Conservation (phyloP, 2,888 invertebrate genomes). For the Eupithecia abbreviata region DNA sequence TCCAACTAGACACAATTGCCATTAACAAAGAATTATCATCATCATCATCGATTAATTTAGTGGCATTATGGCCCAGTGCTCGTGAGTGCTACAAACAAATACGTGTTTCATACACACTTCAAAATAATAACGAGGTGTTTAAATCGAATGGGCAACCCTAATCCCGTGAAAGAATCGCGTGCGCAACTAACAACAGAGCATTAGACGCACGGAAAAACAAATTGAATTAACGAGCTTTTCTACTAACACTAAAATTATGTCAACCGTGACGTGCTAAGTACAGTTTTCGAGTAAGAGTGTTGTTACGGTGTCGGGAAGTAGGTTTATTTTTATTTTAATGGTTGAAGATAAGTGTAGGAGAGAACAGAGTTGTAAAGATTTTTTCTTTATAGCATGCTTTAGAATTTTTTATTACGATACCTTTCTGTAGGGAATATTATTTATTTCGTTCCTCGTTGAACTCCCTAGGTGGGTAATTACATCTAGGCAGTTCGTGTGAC, state of each 20-base stretch:
- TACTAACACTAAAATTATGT: slow-evolving; percentile 51
- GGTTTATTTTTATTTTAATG: slow-evolving; percentile 15
- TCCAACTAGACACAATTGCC: too few relatives aligned
- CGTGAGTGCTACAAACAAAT: not conserved
- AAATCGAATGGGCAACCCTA: slow-evolving; percentile 27
- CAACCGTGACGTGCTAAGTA: slow-evolving; percentile 42
- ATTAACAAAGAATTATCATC: too few relatives aligned
- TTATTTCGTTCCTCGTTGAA: too few relatives aligned
- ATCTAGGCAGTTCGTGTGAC: too few relatives aligned
- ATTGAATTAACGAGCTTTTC: slow-evolving; percentile 59
- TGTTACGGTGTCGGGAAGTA: slow-evolving; percentile 27
- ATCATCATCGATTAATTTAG: too few relatives aligned
- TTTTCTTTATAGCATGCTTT: not conserved
- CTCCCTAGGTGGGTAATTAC: too few relatives aligned
- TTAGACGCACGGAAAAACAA: slow-evolving; percentile 55
- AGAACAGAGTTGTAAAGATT: not conserved
- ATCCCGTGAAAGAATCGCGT: slow-evolving; percentile 49
- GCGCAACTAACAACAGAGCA: slow-evolving; percentile 46
- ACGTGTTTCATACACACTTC: not conserved
- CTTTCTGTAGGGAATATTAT: not conserved
- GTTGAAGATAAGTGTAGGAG: not conserved
- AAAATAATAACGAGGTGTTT: slow-evolving; percentile 21
- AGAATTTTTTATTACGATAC: not conserved
- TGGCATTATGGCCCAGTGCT: not conserved
- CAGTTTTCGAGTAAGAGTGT: slow-evolving; percentile 41